Percentiles rank a stretch among this genome's conserved stretches.
phyloP scores from a whole-genome alignment of 2,797 vertebrate species.

The Micrastur ruficollis region DNA sequence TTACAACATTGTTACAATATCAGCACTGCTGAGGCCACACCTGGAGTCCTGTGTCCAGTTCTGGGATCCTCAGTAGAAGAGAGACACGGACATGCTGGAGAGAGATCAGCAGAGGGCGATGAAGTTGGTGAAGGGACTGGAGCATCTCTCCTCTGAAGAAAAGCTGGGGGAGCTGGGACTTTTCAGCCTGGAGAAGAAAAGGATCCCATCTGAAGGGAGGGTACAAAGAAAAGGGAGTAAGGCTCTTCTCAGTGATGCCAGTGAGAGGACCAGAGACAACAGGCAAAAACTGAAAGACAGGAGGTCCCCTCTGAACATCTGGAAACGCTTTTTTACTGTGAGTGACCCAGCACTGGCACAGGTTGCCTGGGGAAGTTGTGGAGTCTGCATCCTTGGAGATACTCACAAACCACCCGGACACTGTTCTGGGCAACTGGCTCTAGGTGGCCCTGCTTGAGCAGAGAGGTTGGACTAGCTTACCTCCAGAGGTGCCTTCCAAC shows the following conservation, averaged over 20 bases:
- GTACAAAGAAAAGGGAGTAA: not conserved
- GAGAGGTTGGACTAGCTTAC: accelerated
- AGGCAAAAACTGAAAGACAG: not conserved
- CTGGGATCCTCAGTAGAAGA: not conserved
- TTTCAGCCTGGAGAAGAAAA: not conserved
- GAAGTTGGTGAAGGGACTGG: not conserved
- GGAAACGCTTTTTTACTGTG: not conserved
- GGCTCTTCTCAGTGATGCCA: not conserved
- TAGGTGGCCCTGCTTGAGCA: not conserved
- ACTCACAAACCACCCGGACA: not conserved
- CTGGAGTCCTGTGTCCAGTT: not conserved
- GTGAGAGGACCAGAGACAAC: not conserved
- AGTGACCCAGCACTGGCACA: not conserved
- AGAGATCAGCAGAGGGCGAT: not conserved
- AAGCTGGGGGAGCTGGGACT: not conserved
- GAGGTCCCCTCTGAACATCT: not conserved
- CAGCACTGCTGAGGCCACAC: not conserved
- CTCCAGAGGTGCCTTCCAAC: not conserved
- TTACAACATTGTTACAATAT: not conserved
- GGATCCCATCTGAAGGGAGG: not conserved
- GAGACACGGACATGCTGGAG: not conserved
- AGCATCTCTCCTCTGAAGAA: not conserved
- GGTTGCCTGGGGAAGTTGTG: not conserved
- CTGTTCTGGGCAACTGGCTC: accelerated
- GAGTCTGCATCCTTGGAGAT: not conserved